Base-by-base conservation (phyloP, 92 coral and sea anemone genomes). In the Phymanthus crucifer region DNA sequence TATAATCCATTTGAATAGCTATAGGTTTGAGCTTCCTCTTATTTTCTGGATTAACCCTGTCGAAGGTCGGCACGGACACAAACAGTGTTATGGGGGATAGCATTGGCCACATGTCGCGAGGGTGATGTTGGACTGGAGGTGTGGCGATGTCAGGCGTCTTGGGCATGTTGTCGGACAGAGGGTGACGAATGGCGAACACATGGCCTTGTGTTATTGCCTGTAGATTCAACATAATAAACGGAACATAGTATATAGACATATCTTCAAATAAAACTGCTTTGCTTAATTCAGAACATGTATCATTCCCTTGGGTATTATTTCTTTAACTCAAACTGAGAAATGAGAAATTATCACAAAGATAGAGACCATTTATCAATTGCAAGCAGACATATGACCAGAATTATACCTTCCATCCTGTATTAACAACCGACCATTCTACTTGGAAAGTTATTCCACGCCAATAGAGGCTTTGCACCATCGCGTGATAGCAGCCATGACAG, bases 1-100 rank as follows among this genome's bases (percentile, higher is more conserved):
- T 76, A 31, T 88, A 84, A 65, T 91, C 90, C 72, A 67, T 83
- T 68, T 91, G 94, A 33, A 91, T 91, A 6, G 91, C 94, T 18
- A 87, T 80, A 9, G 92, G 85, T 32, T 76, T 83, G 9, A 91
- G 88, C 8, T 58, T 66, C 2, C 65, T 32, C 57, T 79, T 77
- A 6, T 48, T 57, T 21, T 58, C 65, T n/a, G 70, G 57, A 33
- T 81, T 68, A 19, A 9, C n/a, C 29, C 29, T 19, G 17, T 69
- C 69, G 11, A 26, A n/a, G 6, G 32, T 66, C 32, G 76, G 65
- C 10, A 81, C 89, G 36, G 92, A 87, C 50, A 79, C 89, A 82
- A 91, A 88, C 70, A 87, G 47, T 5, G 87, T 89, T 23, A 91
- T 80, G 7, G 94, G 94, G 27, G 92, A 88, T 21, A 38, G 70